phyloP scores from a whole-genome alignment of 1,140 invertebrate genomes.

The Choristoneura fumiferana region DNA sequence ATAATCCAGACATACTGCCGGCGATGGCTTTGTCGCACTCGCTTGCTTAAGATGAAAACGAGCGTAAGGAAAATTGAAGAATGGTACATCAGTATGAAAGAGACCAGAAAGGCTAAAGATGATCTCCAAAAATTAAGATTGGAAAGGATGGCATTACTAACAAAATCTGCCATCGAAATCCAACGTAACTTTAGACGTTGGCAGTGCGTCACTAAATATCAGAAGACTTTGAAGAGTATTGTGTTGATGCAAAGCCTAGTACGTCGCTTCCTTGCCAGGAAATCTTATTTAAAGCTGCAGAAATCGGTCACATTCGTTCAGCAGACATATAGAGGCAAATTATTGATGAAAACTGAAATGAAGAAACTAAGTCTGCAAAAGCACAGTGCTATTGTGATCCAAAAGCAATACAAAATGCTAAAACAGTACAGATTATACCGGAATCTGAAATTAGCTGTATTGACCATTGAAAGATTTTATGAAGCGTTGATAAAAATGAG shows the following conservation, averaged over 20 bases:
- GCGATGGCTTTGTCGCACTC: conserved; percentile 71
- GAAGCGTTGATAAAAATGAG: conserved; percentile 55
- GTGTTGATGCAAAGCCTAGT: conserved; percentile 49
- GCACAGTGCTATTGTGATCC: conserved; percentile 56
- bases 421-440: conserved; percentile 40
- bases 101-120: conserved; percentile 51
- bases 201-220: conserved; percentile 51
- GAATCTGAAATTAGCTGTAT: conserved; percentile 41
- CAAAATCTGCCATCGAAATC: conserved; percentile 47
- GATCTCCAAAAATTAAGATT: conserved; percentile 39
- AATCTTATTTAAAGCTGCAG: conserved; percentile 50
- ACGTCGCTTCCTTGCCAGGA: conserved; percentile 43
- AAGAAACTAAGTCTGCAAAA: conserved; percentile 43
- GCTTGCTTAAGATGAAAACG: conserved; percentile 46
- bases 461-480: conserved; percentile 54
- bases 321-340: conserved; percentile 65
- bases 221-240: conserved; percentile 37
- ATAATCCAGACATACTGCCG: conserved; percentile 79
- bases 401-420: conserved; percentile 68
- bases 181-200: conserved; percentile 73
- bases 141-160: conserved; percentile 34
- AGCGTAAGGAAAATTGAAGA: conserved; percentile 60
- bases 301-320: conserved; percentile 63
- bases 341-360: conserved; percentile 52
- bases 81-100: conserved; percentile 57